Conservation (phyloP, 2,888 invertebrate species). For the Caenorhabditis macrosperma region DNA sequence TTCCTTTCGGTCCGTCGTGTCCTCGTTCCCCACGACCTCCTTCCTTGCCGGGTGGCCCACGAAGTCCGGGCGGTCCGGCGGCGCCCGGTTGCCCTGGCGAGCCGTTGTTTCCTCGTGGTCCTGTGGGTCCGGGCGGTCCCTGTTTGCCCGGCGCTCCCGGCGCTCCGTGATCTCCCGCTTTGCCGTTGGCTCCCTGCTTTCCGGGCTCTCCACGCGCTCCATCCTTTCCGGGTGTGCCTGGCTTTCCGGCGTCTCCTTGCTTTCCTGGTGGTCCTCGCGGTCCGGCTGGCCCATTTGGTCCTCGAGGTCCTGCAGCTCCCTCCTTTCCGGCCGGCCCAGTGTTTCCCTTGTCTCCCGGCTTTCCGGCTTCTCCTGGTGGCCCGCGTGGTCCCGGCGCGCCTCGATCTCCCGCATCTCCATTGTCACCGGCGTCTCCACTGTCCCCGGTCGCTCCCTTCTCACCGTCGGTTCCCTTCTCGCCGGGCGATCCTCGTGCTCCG, state of each 20-base stretch:
- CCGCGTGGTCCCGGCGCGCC: background rate
- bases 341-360: background rate
- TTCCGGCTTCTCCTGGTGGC: background rate
- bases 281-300: conserved; percentile 8
- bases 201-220: conserved; percentile 10
- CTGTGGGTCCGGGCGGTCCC: too few species aligned
- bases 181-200: background rate
- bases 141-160: too few species aligned
- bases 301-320: background rate
- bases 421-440: background rate
- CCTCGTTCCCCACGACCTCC: background rate
- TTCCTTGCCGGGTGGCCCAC: background rate
- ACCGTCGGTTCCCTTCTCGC: background rate
- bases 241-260: background rate
- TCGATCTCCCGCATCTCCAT: background rate
- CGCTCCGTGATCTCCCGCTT: background rate
- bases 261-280: conserved; percentile 20
- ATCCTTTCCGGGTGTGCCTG: background rate
- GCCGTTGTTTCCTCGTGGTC: too few species aligned
- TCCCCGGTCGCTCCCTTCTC: background rate
- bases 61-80: too few species aligned
- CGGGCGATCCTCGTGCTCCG: background rate
- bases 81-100: too few species aligned
- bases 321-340: background rate
- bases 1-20: background rate